These are phyloP conservation scores for Gobiocypris rarus DNA, from an alignment of 2,113 vertebrate genomes.

Conservation along the genomic window DNA sequence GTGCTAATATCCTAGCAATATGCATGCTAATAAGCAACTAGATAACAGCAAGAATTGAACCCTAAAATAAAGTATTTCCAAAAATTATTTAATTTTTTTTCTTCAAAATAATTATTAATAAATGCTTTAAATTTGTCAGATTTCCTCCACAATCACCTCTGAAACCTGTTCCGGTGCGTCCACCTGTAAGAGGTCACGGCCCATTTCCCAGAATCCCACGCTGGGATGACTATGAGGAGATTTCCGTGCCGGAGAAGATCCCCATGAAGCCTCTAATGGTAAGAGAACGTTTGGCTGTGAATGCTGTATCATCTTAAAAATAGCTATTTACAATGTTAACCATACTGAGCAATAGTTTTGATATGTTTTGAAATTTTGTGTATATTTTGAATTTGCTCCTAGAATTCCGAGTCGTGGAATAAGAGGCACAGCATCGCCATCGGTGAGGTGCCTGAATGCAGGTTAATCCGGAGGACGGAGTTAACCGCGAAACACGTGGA, in stretches of 20 bases:
- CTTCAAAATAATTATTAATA: neutral
- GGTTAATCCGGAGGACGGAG: conserved; percentile 74
- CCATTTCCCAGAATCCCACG: conserved; percentile 76
- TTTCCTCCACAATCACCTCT: conserved; percentile 85
- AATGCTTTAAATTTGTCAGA: conserved; percentile 59
- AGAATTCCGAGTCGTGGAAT: conserved; percentile 85
- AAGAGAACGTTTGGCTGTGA: conserved; percentile 30
- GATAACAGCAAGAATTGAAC: no score
- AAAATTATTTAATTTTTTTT: no score
- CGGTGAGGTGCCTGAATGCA: conserved; percentile 81
- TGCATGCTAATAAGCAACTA: no score
- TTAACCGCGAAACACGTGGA: conserved; percentile 81
- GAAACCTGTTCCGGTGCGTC: conserved; percentile 80
- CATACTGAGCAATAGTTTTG: neutral
- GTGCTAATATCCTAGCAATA: no score
- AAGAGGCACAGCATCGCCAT: conserved; percentile 89
- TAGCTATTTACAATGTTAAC: neutral
- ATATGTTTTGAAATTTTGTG: neutral
- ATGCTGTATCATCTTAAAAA: neutral
- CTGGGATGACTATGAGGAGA: conserved; percentile 71
- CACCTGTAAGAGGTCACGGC: conserved; percentile 56
- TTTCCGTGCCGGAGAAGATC: conserved; percentile 68
- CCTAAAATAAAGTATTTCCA: no score
- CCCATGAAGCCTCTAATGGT: conserved; percentile 77
- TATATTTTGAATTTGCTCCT: neutral